These are phyloP conservation scores for Tricholauxania praeusta DNA, from an alignment of 2,888 invertebrate species.

Conservation along the genomic window DNA sequence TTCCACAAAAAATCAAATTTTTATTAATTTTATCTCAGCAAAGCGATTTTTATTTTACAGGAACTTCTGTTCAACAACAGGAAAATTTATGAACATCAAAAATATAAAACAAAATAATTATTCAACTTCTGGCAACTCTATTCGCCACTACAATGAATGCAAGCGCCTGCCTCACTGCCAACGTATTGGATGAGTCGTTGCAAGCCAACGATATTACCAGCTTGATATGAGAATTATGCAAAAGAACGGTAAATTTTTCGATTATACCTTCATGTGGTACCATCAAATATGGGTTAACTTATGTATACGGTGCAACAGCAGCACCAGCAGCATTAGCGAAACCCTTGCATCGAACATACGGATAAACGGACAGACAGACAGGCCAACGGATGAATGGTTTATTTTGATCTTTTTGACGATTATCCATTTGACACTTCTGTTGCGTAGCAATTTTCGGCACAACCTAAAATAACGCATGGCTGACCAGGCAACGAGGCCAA, in stretches of 20 bases:
- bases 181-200: not conserved
- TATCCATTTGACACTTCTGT: conserved; percentile 20
- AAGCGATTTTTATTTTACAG: no score
- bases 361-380: not conserved
- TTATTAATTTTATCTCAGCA: no score
- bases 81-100: no score
- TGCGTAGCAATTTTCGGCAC: not conserved
- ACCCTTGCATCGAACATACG: not conserved
- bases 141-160: not conserved
- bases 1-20: no score
- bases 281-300: conserved; percentile 17
- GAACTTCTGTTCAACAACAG: no score
- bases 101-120: no score
- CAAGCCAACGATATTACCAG: conserved; percentile 12
- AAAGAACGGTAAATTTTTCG: conserved; percentile 26
- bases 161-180: not conserved
- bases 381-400: not conserved
- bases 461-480: no score
- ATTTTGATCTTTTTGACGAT: not conserved
- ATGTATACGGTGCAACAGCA: not conserved
- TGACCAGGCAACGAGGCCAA: no score
- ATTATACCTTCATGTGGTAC: not conserved
- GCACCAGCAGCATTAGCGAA: not conserved
- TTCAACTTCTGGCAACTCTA: no score
- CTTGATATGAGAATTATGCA: conserved; percentile 18